These are phyloP conservation scores for Anthophora plumipes DNA, from an alignment of 2,888 invertebrate species.

Conservation along the genomic window DNA sequence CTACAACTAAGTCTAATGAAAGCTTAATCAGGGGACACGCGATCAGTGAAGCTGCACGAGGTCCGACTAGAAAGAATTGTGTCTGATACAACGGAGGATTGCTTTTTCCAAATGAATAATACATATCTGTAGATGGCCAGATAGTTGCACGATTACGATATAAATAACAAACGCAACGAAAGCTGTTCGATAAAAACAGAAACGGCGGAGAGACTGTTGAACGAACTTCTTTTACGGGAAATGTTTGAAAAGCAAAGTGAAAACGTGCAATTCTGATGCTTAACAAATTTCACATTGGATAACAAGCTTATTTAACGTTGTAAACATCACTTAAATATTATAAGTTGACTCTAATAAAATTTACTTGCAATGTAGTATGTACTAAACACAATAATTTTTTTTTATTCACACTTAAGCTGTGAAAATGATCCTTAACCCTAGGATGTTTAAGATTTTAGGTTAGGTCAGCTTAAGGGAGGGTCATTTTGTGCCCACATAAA, in stretches of 20 bases:
- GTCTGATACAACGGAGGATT: constrained; percentile 16
- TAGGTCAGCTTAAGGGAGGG: no score
- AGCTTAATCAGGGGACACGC: background rate
- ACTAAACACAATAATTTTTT: no score
- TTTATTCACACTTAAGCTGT: no score
- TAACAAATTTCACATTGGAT: background rate
- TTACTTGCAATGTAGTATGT: background rate
- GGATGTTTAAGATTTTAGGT: no score
- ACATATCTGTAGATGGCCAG: constrained; percentile 28
- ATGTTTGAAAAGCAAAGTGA: constrained; percentile 8
- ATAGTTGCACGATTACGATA: constrained; percentile 27
- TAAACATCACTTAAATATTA: no score
- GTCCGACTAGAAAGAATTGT: constrained; percentile 11
- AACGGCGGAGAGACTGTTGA: constrained; percentile 51
- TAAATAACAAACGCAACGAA: constrained; percentile 37
- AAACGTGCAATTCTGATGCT: constrained; percentile 26
- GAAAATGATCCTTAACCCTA: no score
- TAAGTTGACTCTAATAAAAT: background rate
- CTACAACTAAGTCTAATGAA: background rate
- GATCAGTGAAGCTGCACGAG: background rate
- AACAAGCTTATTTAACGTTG: constrained; percentile 18
- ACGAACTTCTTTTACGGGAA: constrained; percentile 41
- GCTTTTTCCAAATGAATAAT: constrained; percentile 51
- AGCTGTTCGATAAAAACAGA: background rate
- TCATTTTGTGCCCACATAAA: no score